These are phyloP conservation scores for Lithodes maja DNA, from an alignment of 2,888 invertebrate species.

Conservation along the genomic window DNA sequence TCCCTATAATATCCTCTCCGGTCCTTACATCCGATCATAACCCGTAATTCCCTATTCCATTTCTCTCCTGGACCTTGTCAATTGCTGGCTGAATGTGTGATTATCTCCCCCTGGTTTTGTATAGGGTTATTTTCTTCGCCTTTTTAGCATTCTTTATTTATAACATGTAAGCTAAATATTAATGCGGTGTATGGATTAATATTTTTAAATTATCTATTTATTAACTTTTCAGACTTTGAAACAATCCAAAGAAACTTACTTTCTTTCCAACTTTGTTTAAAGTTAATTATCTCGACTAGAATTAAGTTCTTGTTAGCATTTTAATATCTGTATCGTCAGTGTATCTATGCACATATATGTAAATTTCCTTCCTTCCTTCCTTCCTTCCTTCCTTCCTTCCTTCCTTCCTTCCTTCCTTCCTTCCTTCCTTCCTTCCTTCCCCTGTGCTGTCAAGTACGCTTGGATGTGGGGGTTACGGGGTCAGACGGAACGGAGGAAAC, in stretches of 20 bases:
- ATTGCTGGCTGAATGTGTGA: neutral
- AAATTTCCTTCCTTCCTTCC: neutral
- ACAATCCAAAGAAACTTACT: neutral
- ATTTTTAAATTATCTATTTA: neutral
- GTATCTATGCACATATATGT: neutral
- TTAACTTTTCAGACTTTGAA: neutral
- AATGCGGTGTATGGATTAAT: neutral
- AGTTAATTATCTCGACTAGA: neutral
- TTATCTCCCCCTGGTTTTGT: too few relatives aligned
- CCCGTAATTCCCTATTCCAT: neutral
- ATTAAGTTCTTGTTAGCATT: neutral
- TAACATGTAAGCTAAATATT: neutral
- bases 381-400: neutral
- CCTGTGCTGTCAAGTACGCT: neutral
- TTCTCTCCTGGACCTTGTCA: neutral
- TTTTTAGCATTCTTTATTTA: neutral
- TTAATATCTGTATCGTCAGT: neutral
- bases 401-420: constrained; percentile 1
- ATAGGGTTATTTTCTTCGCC: neutral
- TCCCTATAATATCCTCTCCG: neutral
- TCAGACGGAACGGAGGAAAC: neutral
- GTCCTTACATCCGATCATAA: neutral
- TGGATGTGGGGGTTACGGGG: neutral
- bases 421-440: neutral
- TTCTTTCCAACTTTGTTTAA: neutral